These are phyloP conservation scores for Calonectris borealis DNA, from an alignment of 2,113 vertebrate genomes.

Conservation along the genomic window DNA sequence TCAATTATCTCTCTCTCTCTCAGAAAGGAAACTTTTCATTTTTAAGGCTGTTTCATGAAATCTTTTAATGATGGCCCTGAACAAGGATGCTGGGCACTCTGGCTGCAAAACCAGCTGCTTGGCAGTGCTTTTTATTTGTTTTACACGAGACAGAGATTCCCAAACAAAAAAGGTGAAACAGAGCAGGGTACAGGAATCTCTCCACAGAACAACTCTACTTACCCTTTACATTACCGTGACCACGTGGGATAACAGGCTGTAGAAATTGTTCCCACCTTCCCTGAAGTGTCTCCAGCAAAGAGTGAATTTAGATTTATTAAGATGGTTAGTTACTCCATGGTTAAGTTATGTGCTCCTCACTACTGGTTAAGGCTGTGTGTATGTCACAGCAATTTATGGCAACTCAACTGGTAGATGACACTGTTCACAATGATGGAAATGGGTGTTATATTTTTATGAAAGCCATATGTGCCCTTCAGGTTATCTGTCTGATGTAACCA, in stretches of 20 bases:
- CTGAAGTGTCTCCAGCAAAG: neutral
- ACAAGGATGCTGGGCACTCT: constrained; percentile 3
- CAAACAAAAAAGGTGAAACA: neutral
- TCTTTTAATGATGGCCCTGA: constrained; percentile 47
- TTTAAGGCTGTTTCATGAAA: constrained; percentile 63
- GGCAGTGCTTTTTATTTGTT: constrained; percentile 29
- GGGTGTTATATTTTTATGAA: constrained; percentile 19
- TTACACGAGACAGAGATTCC: neutral
- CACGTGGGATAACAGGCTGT: neutral
- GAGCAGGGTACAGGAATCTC: neutral
- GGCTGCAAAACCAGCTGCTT: constrained; percentile 7
- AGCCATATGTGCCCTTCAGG: constrained; percentile 21
- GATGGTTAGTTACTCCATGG: neutral
- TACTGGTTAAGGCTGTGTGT: constrained; percentile 13
- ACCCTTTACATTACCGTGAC: neutral
- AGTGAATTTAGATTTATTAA: constrained; percentile 27
- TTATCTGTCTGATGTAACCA: constrained; percentile 12
- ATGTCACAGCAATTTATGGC: constrained; percentile 43
- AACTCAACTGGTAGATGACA: constrained; percentile 8
- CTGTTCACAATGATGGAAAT: neutral
- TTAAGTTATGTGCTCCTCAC: neutral
- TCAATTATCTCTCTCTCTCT: constrained; percentile 76
- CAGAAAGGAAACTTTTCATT: constrained; percentile 75
- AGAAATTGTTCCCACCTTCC: neutral
- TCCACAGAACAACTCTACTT: neutral